Percentiles rank a stretch among this genome's conserved stretches.
phyloP scores from a whole-genome alignment of 2,888 invertebrate species.

The Stenurella melanura region DNA sequence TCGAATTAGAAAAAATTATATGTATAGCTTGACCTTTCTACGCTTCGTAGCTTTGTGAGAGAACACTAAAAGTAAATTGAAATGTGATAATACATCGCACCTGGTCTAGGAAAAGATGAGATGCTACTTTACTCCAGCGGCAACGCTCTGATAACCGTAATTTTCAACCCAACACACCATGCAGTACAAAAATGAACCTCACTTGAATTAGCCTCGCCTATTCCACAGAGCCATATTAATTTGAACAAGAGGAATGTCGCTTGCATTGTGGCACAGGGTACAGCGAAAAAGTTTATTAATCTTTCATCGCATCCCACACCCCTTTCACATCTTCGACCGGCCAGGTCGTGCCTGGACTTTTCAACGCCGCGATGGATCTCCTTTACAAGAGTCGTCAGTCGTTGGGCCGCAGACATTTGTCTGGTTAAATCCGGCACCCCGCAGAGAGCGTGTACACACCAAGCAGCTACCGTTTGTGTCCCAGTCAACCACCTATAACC shows the following conservation, averaged over 20 bases:
- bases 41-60: too few species aligned
- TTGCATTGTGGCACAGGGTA: neutral
- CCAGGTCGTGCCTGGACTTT: conserved; percentile 13
- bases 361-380: conserved; percentile 7
- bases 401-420: conserved; percentile 11
- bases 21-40: too few species aligned
- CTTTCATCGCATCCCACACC: conserved; percentile 30
- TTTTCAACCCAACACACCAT: too few species aligned
- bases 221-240: neutral
- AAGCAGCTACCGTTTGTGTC: conserved; percentile 43
- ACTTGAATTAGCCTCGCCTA: too few species aligned
- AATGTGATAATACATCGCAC: too few species aligned
- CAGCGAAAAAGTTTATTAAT: conserved; percentile 39
- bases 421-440: conserved; percentile 47
- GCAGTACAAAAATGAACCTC: too few species aligned
- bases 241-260: neutral
- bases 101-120: too few species aligned
- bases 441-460: conserved; percentile 51
- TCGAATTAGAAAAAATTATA: too few species aligned
- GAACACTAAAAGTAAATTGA: too few species aligned
- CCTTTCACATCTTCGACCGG: neutral
- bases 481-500: conserved; percentile 57
- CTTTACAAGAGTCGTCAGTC: neutral
- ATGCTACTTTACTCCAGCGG: too few species aligned
- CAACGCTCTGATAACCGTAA: too few species aligned